Conservation (phyloP, 2,888 invertebrate genomes). For the Callyntrura guangdongensis region DNA sequence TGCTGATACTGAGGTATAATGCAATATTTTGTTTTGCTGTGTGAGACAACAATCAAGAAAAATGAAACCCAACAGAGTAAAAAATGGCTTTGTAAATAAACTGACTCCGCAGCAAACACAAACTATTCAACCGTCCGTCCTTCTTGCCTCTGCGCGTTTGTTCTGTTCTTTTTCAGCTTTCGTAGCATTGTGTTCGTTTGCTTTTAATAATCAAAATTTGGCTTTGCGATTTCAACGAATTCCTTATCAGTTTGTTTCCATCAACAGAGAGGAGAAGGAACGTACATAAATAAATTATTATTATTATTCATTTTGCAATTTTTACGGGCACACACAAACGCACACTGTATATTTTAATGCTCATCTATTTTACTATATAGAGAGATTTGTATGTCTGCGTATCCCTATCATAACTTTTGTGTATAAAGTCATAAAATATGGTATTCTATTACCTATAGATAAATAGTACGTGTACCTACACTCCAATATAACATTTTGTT, state of each 20-base stretch:
- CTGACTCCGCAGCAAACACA: not conserved
- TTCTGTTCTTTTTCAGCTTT: no score
- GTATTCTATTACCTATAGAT: not conserved
- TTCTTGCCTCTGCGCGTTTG: not conserved
- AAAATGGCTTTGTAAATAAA: not conserved
- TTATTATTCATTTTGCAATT: slow-evolving; percentile 2
- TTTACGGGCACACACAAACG: not conserved
- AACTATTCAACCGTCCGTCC: not conserved
- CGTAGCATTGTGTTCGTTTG: no score
- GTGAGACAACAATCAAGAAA: slow-evolving; percentile 8
- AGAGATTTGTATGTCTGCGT: not conserved
- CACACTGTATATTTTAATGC: not conserved
- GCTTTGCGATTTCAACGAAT: slow-evolving; percentile 16
- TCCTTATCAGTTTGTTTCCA: slow-evolving; percentile 24
- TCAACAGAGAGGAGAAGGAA: slow-evolving; percentile 3
- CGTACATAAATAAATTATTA: not conserved
- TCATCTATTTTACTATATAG: not conserved
- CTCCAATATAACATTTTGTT: not conserved
- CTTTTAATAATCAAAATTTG: not conserved
- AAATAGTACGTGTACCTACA: not conserved
- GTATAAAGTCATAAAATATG: not conserved
- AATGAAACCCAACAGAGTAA: not conserved
- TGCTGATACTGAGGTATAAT: not conserved
- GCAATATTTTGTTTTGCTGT: not conserved
- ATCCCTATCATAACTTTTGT: not conserved